Base-by-base conservation (phyloP, 2,888 invertebrate species). In the Peribatodes rhomboidaria region DNA sequence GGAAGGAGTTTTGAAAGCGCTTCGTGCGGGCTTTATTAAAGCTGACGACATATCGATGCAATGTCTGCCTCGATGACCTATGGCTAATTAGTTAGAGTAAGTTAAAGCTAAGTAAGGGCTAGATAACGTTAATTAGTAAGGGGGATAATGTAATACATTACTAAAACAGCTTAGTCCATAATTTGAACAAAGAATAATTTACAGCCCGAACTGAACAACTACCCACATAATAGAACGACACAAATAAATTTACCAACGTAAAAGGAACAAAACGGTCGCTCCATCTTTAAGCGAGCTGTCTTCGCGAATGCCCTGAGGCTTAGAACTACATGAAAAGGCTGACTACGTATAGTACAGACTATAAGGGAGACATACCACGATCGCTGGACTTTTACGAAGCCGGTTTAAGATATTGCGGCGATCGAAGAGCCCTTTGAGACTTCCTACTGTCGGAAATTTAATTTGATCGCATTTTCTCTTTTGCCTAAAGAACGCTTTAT, bases 401-500 rank as follows among this genome's bases (percentile, higher is more conserved):
- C 80, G 78, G 82, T 85, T 86, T 85, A 87, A 88, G 90, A 90
- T 91, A 92, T 91, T 89, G 88, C 87, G 82, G 83, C 85, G 81
- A 87, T 87, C 85, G 86, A 75, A 78, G 75, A 81, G 80, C 84
- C 89, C 90, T 90, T 92, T 91, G 90, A 90, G 88, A 87, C 84
- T 84, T 88, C 82, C 83, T 80, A 76, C 83, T 78, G 73, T 77
- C 84, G 90, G 88, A 90, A 88, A 89, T 91, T 91, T 89, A 89
- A 91, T 90, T 91, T 90, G 88, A 90, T 90, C 88, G 86, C 82
- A 85, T 88, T 89, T 88, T 89, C 87, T 88, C 81, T 81, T 87
- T 85, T 85, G 77, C 80, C 84, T 84, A 87, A 83, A 84, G 83
- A 84, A 78, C 83, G 80, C 47, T 58, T 55, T 33, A 55, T 55